phyloP scores from a whole-genome alignment of 2,113 vertebrate species.

The Coptodon bakossiorum region DNA sequence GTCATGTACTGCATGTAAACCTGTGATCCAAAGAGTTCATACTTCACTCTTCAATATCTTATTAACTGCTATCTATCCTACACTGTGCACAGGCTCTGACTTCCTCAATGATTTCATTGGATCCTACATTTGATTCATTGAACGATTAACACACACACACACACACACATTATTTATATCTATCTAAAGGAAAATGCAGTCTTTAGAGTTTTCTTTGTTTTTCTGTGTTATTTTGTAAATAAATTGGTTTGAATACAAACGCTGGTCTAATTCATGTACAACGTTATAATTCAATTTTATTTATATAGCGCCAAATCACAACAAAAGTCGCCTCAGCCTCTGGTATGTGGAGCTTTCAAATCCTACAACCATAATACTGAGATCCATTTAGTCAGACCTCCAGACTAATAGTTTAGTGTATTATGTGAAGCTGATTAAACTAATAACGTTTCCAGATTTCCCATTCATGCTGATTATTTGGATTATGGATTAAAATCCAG shows the following conservation, averaged over 20 bases:
- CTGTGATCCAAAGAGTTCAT: not conserved
- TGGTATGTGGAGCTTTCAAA: not conserved
- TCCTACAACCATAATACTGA: not conserved
- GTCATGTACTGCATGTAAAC: not conserved
- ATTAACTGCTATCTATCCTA: not conserved
- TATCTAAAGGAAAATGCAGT: not conserved
- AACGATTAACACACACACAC: too few relatives aligned
- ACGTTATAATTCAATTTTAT: too few relatives aligned
- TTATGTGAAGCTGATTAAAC: not conserved
- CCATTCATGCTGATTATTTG: not conserved
- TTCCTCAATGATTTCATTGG: not conserved
- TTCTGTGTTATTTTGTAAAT: not conserved
- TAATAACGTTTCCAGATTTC: not conserved
- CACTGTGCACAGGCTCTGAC: not conserved
- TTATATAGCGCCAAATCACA: too few relatives aligned
- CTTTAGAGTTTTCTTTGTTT: not conserved
- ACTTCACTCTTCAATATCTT: not conserved
- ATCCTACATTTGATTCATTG: not conserved
- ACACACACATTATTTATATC: not conserved
- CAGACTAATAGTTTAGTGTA: not conserved
- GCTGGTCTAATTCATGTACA: not conserved
- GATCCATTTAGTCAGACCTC: not conserved
- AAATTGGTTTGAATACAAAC: not conserved
- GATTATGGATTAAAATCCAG: not conserved
- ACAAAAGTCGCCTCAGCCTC: too few relatives aligned